Conservation (phyloP, 2,113 vertebrate genomes). For the Aepyceros melampus region DNA sequence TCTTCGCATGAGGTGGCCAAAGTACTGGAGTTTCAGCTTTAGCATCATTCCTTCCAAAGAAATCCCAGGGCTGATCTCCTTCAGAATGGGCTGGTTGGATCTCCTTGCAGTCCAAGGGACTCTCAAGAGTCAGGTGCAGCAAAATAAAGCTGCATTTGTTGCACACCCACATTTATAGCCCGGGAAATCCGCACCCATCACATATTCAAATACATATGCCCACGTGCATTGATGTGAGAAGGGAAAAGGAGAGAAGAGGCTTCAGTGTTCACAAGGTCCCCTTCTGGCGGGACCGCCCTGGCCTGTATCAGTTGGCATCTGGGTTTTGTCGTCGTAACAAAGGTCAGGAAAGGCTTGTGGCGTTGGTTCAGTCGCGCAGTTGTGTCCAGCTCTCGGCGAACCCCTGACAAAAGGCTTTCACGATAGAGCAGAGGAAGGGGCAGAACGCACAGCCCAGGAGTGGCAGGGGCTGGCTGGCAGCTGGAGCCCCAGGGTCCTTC, state of each 20-base stretch:
- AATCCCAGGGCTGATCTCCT: too few relatives aligned
- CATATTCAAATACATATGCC: neutral
- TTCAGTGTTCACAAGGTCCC: neutral
- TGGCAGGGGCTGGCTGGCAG: neutral
- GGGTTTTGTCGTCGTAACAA: neutral
- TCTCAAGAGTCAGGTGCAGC: too few relatives aligned
- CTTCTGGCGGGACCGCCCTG: too few relatives aligned
- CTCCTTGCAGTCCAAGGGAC: too few relatives aligned
- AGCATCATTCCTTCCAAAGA: too few relatives aligned
- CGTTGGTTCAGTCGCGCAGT: neutral
- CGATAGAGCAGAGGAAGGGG: neutral
- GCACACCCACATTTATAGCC: neutral
- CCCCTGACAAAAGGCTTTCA: neutral
- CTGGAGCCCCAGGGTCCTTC: neutral
- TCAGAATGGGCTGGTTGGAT: too few relatives aligned
- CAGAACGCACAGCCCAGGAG: neutral
- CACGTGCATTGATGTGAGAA: accelerated
- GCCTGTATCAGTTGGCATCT: neutral
- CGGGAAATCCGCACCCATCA: neutral
- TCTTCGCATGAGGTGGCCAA: too few relatives aligned
- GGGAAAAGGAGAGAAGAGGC: neutral
- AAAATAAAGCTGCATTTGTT: neutral
- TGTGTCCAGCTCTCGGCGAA: neutral
- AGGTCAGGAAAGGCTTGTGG: neutral
- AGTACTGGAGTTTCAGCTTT: too few relatives aligned